Percentiles rank a stretch among this genome's conserved stretches.
These are phyloP conservation scores for Epizoanthus fatuus DNA, from an alignment of 92 coral and sea anemone genomes.

Conservation along the genomic window DNA sequence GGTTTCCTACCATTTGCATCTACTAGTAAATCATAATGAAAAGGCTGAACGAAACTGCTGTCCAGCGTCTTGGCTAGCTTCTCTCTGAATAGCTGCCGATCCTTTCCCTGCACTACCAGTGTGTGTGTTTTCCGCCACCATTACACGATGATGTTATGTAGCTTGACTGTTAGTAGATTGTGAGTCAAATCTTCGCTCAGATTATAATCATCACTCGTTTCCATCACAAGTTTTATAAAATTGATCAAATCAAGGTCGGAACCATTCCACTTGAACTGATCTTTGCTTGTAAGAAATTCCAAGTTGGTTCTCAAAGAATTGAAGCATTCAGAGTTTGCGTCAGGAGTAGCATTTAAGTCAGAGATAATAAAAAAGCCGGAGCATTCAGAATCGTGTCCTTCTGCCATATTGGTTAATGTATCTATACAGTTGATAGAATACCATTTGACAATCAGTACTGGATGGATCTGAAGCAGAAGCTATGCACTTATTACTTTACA, in stretches of 20 bases:
- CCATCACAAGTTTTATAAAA: background rate
- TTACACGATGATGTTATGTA: background rate
- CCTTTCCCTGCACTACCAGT: no score
- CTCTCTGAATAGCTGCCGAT: no score
- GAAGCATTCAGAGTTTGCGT: background rate
- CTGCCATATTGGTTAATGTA: no score
- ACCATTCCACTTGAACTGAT: background rate
- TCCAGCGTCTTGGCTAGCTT: no score
- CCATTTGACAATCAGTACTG: constrained; percentile 1
- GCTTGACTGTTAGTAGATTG: background rate
- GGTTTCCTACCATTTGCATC: no score
- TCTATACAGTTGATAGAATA: background rate
- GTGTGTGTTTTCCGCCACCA: background rate
- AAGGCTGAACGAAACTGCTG: no score
- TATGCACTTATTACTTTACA: background rate
- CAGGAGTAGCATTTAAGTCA: background rate
- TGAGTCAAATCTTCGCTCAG: background rate
- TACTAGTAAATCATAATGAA: no score
- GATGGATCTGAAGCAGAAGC: constrained; percentile 11
- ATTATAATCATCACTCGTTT: background rate
- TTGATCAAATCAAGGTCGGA: background rate
- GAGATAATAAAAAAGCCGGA: background rate
- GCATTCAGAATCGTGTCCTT: no score
- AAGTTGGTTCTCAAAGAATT: background rate
- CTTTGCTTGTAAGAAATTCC: background rate